These are phyloP conservation scores for Platypus cylindrus DNA, from an alignment of 2,888 invertebrate species.

Conservation along the genomic window DNA sequence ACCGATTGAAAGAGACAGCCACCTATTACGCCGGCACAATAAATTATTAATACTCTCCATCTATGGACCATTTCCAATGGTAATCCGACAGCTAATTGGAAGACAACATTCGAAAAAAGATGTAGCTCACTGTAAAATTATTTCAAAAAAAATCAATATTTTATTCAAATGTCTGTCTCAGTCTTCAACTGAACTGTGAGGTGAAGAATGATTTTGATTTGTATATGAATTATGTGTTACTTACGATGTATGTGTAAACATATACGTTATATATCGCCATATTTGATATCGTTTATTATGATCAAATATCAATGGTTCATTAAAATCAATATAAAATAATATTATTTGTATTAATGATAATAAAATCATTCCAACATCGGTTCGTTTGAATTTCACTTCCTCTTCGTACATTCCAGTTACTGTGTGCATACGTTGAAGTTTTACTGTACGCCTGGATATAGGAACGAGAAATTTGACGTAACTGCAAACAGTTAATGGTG, in stretches of 20 bases:
- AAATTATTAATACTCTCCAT: conserved; percentile 77
- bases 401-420: conserved; percentile 56
- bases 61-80: conserved; percentile 93
- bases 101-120: conserved; percentile 74
- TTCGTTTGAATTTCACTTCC: conserved; percentile 85
- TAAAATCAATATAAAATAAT: conserved; percentile 42
- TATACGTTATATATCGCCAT: conserved; percentile 90
- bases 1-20: conserved; percentile 72
- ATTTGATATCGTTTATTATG: conserved; percentile 73
- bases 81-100: conserved; percentile 83
- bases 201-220: no score
- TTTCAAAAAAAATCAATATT: conserved; percentile 12
- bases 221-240: no score
- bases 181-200: no score
- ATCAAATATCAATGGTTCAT: conserved; percentile 68
- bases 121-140: conserved; percentile 67
- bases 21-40: conserved; percentile 68
- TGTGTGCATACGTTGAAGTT: conserved; percentile 17
- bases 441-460: conserved; percentile 12
- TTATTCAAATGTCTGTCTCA: neutral
- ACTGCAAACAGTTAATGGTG: conserved; percentile 11
- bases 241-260: conserved; percentile 90
- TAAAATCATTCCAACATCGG: conserved; percentile 79
- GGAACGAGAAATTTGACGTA: conserved; percentile 19
- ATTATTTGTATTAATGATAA: conserved; percentile 78